Evolutionary conservation across 53 echinoderm and acorn worm species (phyloP), one percentile per base, ranked within the genome.

Genomic region (Stichopus horrens): DNA sequence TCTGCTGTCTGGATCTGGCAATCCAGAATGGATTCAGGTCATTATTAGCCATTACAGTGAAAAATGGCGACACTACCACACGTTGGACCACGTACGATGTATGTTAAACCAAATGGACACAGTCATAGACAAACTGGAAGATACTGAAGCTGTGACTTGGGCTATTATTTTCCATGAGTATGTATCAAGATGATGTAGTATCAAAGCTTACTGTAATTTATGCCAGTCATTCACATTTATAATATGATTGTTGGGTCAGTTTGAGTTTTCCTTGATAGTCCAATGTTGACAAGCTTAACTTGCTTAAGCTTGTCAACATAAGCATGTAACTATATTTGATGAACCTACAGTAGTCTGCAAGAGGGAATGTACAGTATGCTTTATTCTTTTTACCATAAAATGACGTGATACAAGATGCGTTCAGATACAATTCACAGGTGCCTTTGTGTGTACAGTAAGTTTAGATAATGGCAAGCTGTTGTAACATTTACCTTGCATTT

Each of bases 101-200:
- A 92, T 95, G 93, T 89, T 93, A 37, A 86, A 86, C 0, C 87
- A 90, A 37, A 59, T 86, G 21, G 82, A 89, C 55, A 74, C 58
- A 23, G 82, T 87, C 23, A 71, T 7, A 20, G 76, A 53, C 19
- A 89, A 92, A 52, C 83, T 95, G 9, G 81, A 86, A 16, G 71
- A 88, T 52, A 86, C 83, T 51, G 87, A 89, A 52, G 76, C 84
- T 7, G 93, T 95, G 20, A 75, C 68, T 20, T 90, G 90, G 87
- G 92, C 92, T 18, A 90, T 95, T 53, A 84, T 93, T 20, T 95
- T 93, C 73, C 95, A 95, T 75, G 95, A 95, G 95, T 95, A 79
- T 89, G 95, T 90, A 68, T 1, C 53, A 0, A 14, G 16, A 7
- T 4, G 8, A 11, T 8, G 1, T 8, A 59, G 59, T 59, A 59